Base-by-base conservation (phyloP, 2,888 invertebrate species). In the Tortrix viridana region DNA sequence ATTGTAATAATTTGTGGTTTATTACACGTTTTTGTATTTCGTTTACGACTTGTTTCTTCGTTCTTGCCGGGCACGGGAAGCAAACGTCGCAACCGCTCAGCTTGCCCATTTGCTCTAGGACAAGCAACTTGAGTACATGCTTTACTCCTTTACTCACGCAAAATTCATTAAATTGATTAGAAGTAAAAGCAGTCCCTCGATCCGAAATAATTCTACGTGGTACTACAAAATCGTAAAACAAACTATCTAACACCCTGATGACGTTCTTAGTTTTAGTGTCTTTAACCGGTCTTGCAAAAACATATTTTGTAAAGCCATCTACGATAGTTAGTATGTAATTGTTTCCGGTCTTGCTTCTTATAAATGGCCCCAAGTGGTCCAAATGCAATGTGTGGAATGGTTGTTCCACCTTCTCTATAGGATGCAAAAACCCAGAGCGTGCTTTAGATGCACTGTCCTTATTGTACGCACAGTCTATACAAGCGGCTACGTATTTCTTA, bases 191-290 rank as follows among this genome's bases (percentile, higher is more conserved):
- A 9, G 49, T 50, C 16, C 49, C 32, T 20, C 49, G 49, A 32
- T 50, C 49, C 3, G 49, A 50, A 18, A 50, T 32, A 32, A 50
- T 50, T 16, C 49, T n/a, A 32, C 12, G 20, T 14, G 66, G 70
- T 14, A 64, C n/a, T n/a, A 65, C 65, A 60, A 69, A 68, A 53
- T 60, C 65, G n/a, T 38, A 16, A n/a, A 65, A 56, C 14, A 68
- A 19, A 20, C 59, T 66, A 7, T 67, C 52, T 22, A 68, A 26
- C 0, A 32, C 41, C 18, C 32, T 63, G 4, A 67, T 5, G 3
- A 62, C 60, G 32, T 56, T 53, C 60, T 66, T 56, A n/a, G 64
- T 57, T 41, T 64, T 68, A 14, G 58, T 54, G 14, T 53, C 53
- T 32, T 49, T 53, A 1, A 60, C 49, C 6, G 65, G 5, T 43